These are phyloP conservation scores for Drosophila truncata DNA, from an alignment of 1,140 invertebrate species.

Conservation along the genomic window DNA sequence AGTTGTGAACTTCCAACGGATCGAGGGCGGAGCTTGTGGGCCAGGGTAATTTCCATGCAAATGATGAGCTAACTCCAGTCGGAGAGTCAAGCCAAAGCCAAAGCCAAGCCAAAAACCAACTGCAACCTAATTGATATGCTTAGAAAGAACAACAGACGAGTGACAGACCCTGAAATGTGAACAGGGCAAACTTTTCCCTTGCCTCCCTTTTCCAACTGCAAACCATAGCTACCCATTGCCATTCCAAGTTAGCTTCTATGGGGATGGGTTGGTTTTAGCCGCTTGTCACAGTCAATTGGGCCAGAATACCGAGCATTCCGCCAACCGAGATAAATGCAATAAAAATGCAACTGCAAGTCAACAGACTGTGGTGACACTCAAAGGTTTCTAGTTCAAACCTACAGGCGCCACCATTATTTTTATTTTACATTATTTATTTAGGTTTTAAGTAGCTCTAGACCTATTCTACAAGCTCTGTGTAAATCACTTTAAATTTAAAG, in stretches of 20 bases:
- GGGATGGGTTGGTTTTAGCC: neutral
- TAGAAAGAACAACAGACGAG: slow-evolving; percentile 63
- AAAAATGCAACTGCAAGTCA: slow-evolving; percentile 3
- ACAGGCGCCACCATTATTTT: neutral
- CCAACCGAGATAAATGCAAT: slow-evolving; percentile 16
- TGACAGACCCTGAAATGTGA: slow-evolving; percentile 64
- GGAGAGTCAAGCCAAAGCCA: slow-evolving; percentile 26
- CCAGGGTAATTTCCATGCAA: slow-evolving; percentile 68
- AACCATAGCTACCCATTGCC: neutral
- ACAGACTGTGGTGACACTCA: neutral
- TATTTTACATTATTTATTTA: neutral
- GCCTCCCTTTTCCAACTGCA: neutral
- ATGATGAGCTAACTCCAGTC: slow-evolving; percentile 48
- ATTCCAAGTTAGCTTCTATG: neutral
- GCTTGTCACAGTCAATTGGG: slow-evolving; percentile 15
- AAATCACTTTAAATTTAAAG: neutral
- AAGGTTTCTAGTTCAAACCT: neutral
- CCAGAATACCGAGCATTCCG: slow-evolving; percentile 10
- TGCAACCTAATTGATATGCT: slow-evolving; percentile 72
- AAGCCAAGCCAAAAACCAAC: slow-evolving; percentile 47
- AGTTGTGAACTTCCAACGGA: slow-evolving; percentile 49
- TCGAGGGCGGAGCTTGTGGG: neutral
- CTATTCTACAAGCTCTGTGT: neutral
- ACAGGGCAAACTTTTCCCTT: slow-evolving; percentile 30
- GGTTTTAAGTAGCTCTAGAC: neutral